Percentiles rank a stretch among this genome's conserved stretches.
Conservation (phyloP, 2,797 vertebrate genomes). For the Lophius americanus region DNA sequence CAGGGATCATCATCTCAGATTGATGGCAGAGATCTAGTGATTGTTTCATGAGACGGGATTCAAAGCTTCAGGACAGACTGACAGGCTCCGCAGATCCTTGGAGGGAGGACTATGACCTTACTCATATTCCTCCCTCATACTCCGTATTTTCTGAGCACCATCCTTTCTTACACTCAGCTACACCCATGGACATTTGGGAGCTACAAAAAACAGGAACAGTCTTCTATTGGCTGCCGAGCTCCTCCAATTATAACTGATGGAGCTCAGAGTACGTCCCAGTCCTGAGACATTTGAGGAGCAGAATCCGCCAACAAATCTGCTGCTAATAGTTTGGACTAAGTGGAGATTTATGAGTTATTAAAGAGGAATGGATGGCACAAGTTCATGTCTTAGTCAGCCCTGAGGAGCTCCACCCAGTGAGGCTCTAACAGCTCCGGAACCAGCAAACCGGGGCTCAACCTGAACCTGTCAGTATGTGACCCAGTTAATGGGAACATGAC, state of each 20-base stretch:
- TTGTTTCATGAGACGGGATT: slow-evolving; percentile 37
- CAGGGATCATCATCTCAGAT: slow-evolving; percentile 24
- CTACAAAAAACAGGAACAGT: slow-evolving; percentile 15
- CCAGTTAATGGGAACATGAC: too few species aligned
- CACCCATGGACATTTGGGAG: slow-evolving; percentile 47
- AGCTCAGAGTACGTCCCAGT: background rate
- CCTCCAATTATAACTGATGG: background rate
- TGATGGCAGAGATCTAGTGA: slow-evolving; percentile 8
- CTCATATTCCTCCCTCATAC: too few species aligned
- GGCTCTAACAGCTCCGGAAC: too few species aligned
- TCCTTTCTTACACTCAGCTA: slow-evolving; percentile 39
- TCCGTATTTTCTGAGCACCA: slow-evolving; percentile 39
- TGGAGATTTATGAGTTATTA: background rate
- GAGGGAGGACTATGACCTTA: slow-evolving; percentile 32
- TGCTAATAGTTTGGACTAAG: background rate
- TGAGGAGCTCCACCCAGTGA: too few species aligned
- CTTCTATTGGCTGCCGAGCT: background rate
- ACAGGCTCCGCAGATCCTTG: slow-evolving; percentile 20
- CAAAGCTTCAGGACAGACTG: slow-evolving; percentile 15
- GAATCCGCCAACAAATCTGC: background rate
- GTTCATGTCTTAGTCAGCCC: too few species aligned
- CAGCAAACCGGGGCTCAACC: too few species aligned
- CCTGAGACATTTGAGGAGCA: background rate
- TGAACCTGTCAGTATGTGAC: too few species aligned
- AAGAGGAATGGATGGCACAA: background rate